A percentile compares a stretch with the other conserved stretches of the same genome.
Conservation (phyloP, 2,888 invertebrate species). For the Napeogenes inachia region DNA sequence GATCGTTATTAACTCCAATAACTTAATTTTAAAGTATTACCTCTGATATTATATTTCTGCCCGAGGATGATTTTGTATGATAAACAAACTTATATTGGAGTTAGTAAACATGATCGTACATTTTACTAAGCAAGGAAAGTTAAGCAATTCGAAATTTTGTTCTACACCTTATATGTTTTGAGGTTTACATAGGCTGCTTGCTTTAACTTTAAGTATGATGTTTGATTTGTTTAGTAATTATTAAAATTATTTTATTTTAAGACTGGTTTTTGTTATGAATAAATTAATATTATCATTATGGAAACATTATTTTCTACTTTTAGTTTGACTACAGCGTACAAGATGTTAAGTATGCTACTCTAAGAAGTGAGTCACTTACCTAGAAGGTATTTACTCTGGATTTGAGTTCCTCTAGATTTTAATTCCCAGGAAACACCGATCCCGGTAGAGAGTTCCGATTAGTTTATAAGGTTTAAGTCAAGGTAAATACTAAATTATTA, state of each 20-base stretch:
- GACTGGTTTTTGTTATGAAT: too few relatives aligned
- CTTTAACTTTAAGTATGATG: slow-evolving; percentile 26
- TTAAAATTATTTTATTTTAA: background rate
- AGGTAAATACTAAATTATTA: too few relatives aligned
- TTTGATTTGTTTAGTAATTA: background rate
- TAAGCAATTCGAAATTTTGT: slow-evolving; percentile 56
- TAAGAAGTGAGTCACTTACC: too few relatives aligned
- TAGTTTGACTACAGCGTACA: too few relatives aligned
- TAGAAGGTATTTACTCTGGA: too few relatives aligned
- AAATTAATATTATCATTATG: too few relatives aligned
- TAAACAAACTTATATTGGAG: slow-evolving; percentile 67
- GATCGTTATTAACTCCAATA: background rate
- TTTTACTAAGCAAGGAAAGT: slow-evolving; percentile 60
- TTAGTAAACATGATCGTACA: slow-evolving; percentile 68
- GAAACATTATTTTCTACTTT: too few relatives aligned
- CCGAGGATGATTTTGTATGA: slow-evolving; percentile 58
- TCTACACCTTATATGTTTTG: slow-evolving; percentile 29
- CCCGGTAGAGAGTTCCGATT: too few relatives aligned
- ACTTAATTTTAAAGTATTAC: background rate
- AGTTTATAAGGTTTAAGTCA: too few relatives aligned
- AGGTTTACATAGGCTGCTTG: slow-evolving; percentile 23
- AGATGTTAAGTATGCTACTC: too few relatives aligned
- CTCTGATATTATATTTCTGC: slow-evolving; percentile 29
- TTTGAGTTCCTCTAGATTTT: too few relatives aligned
- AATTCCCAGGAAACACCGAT: too few relatives aligned